These are phyloP conservation scores for Sturnira hondurensis DNA, from an alignment of 2,113 vertebrate species.

Conservation along the genomic window DNA sequence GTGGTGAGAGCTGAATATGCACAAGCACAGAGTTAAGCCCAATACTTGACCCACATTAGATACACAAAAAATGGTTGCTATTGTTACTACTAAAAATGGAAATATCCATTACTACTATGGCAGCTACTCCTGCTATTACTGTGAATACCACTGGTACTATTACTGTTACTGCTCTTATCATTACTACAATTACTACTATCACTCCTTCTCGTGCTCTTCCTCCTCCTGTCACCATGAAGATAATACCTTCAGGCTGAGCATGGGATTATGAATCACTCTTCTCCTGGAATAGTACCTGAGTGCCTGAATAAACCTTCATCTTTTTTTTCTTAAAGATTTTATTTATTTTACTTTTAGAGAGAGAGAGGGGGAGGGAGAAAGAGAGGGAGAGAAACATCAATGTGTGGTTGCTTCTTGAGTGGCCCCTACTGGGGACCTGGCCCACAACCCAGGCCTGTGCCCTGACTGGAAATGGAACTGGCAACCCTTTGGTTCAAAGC, in stretches of 20 bases:
- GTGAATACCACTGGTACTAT: background rate
- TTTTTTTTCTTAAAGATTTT: background rate
- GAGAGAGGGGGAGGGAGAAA: no score
- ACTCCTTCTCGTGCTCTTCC: background rate
- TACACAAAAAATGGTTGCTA: no score
- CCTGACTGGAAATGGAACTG: no score
- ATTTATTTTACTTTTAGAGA: no score
- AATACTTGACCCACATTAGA: no score
- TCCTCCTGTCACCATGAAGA: background rate
- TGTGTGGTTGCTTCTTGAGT: no score
- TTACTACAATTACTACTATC: background rate
- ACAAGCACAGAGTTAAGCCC: fast-evolving
- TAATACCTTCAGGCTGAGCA: background rate
- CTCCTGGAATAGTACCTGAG: background rate
- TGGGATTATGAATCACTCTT: slow-evolving; percentile 4
- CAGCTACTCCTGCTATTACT: background rate
- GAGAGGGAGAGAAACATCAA: no score
- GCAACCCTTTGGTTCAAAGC: no score
- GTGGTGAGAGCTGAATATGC: background rate
- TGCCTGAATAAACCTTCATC: background rate
- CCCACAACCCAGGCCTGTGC: no score
- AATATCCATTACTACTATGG: no score
- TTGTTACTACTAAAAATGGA: fast-evolving
- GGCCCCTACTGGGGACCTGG: no score
- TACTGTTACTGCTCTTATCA: background rate